Evolutionary conservation across 2,113 vertebrate genomes (phyloP), one percentile per base, ranked within the genome.

Genomic region (Plotosus lineatus): DNA sequence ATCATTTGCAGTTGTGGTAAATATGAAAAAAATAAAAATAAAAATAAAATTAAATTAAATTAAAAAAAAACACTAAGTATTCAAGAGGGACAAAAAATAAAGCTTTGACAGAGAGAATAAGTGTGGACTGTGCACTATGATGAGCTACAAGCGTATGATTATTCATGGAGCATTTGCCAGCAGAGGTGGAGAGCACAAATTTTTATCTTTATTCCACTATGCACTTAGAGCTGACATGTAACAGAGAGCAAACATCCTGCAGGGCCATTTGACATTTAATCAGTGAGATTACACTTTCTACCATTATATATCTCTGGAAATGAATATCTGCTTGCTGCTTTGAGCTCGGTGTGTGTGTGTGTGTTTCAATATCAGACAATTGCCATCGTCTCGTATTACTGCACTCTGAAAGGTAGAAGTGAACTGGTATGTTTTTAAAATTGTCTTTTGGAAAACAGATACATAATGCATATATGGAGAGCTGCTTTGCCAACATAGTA

Each of bases 201-300:
- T 21, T n/a, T 17, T 55, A 31, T n/a, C 40, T 14, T 72, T 86
- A 80, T 80, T 90, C 89, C 87, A 82, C 89, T 87, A 89, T 53
- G 68, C 53, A 65, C 44, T 44, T 36, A 19, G 42, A 61, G 73
- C 82, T 91, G 89, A 90, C 66, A 28, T 81, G 82, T 69, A 42
- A 21, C 46, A 69, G 26, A 55, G 4, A 83, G 83, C 79, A 91
- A 92, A 91, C 89, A 89, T 87, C 82, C 83, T 88, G 83, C 69
- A 15, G 61, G 3, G 19, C 10, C 44, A 42, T 74, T 19, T 66
- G 28, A 76, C 71, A 48, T 79, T 75, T 65, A 73, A 82, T 72
- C 80, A 19, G 4, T 58, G 23, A 61, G 9, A 26, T 38, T 40
- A 26, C 42, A 82, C 14, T 9, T 40, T n/a, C 40, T 23, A 23